phyloP scores from a whole-genome alignment of 2,888 invertebrate genomes.

The Eucriotettix oculatus region DNA sequence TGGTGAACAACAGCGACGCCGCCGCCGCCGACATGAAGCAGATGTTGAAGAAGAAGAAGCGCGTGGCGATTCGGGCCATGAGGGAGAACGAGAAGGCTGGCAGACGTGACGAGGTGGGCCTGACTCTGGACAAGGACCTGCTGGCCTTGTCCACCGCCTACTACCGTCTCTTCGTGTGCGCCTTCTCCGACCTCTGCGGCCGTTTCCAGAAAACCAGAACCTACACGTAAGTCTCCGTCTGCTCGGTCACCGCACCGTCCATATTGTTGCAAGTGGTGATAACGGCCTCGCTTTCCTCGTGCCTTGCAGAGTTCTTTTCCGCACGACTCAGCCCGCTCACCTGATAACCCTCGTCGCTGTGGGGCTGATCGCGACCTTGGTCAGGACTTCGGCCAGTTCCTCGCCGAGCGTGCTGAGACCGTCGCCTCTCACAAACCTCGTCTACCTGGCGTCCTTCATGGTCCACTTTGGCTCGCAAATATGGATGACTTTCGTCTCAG shows the following conservation, averaged over 20 bases:
- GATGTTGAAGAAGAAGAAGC: not conserved
- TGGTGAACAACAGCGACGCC: not conserved
- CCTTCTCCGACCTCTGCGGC: conserved; percentile 24
- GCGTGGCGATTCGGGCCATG: not conserved
- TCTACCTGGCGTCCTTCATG: conserved; percentile 63
- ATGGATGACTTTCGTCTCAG: conserved; percentile 87
- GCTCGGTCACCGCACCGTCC: too few relatives aligned
- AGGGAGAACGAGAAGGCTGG: not conserved
- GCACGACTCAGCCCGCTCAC: conserved; percentile 64
- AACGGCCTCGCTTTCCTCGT: conserved; percentile 15
- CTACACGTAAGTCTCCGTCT: conserved; percentile 29
- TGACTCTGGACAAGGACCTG: conserved; percentile 21
- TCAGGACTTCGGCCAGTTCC: conserved; percentile 22
- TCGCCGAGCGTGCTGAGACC: conserved; percentile 3
- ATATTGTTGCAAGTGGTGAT: not conserved
- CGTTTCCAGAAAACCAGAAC: conserved; percentile 30
- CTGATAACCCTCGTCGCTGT: conserved; percentile 49
- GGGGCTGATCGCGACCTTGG: conserved; percentile 32
- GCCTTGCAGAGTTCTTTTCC: conserved; percentile 46
- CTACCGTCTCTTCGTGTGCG: conserved; percentile 28
- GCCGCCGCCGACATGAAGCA: not conserved
- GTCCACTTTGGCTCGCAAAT: conserved; percentile 74
- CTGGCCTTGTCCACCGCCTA: conserved; percentile 32
- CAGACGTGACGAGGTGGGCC: not conserved
- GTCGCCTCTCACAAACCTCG: conserved; percentile 34